Evolutionary conservation across 2,888 invertebrate genomes (phyloP).

Genomic region (Aleiodes testaceus): DNA sequence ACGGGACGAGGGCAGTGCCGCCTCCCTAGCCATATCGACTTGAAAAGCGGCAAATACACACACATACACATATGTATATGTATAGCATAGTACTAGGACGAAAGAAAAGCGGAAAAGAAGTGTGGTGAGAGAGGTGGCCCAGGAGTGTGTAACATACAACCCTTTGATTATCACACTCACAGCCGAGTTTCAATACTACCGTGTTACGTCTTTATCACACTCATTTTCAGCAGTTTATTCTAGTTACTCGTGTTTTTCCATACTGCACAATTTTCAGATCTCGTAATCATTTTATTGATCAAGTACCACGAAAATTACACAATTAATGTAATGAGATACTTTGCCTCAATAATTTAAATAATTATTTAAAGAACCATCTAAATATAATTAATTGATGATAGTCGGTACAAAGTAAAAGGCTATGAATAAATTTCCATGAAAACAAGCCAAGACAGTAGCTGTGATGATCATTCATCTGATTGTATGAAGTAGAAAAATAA

Average conservation of each 20-base stretch:
- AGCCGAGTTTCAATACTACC: slow-evolving; percentile 41
- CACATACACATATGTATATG: slow-evolving; percentile 45
- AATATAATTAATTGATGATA: slow-evolving; percentile 15
- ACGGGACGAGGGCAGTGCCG: slow-evolving; percentile 27
- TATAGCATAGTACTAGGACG: slow-evolving; percentile 48
- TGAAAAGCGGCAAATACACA: slow-evolving; percentile 40
- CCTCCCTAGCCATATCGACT: slow-evolving; percentile 37
- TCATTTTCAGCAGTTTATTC: slow-evolving; percentile 38
- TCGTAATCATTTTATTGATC: slow-evolving; percentile 8
- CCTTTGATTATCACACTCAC: slow-evolving; percentile 61
- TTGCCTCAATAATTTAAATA: no score
- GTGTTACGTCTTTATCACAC: slow-evolving; percentile 60
- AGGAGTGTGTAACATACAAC: slow-evolving; percentile 55
- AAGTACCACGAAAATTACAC: neutral
- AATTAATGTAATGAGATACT: no score
- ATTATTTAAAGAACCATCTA: no score
- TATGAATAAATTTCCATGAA: slow-evolving; percentile 24
- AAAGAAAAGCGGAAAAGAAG: slow-evolving; percentile 45
- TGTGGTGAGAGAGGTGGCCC: slow-evolving; percentile 42
- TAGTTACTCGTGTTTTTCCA: slow-evolving; percentile 6
- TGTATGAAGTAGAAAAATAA: slow-evolving; percentile 6
- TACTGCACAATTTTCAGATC: neutral
- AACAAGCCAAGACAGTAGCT: slow-evolving; percentile 23
- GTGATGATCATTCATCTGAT: slow-evolving; percentile 7
- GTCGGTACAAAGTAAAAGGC: neutral